These are phyloP conservation scores for Lycia hirtaria DNA, from an alignment of 2,888 invertebrate species.

Conservation along the genomic window DNA sequence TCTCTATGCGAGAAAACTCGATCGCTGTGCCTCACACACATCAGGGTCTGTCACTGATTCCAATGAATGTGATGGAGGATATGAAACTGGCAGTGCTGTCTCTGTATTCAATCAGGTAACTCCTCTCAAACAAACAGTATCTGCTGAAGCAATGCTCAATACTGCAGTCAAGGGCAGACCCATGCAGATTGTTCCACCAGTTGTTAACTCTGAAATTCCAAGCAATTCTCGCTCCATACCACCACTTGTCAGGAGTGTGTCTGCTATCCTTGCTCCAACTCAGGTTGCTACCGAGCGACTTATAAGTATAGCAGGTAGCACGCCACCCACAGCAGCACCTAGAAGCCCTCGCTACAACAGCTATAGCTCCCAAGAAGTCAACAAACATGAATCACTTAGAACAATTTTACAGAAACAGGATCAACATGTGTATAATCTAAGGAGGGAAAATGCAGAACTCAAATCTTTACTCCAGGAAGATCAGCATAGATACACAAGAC, in stretches of 20 bases:
- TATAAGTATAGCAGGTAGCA: slow-evolving; percentile 70
- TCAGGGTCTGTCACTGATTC: slow-evolving; percentile 57
- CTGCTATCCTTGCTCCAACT: slow-evolving; percentile 73
- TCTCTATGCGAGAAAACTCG: slow-evolving; percentile 66
- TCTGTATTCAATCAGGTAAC: slow-evolving; percentile 63
- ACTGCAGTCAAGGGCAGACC: slow-evolving; percentile 68
- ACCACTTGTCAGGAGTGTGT: slow-evolving; percentile 71
- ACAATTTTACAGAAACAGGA: slow-evolving; percentile 74
- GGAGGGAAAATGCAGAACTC: slow-evolving; percentile 73
- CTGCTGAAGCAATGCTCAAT: slow-evolving; percentile 56
- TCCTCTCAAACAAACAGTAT: slow-evolving; percentile 62
- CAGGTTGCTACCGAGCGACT: slow-evolving; percentile 74
- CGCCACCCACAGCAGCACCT: slow-evolving; percentile 72
- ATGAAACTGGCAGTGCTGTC: slow-evolving; percentile 74
- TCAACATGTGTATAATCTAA: slow-evolving; percentile 67
- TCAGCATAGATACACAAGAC: slow-evolving; percentile 62
- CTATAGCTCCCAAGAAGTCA: slow-evolving; percentile 58
- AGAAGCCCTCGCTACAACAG: slow-evolving; percentile 63
- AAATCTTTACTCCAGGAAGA: slow-evolving; percentile 66
- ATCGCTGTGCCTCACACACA: slow-evolving; percentile 48
- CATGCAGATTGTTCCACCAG: slow-evolving; percentile 76
- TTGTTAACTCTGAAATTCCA: slow-evolving; percentile 59
- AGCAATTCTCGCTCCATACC: slow-evolving; percentile 57
- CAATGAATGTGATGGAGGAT: slow-evolving; percentile 70
- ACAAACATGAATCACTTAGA: slow-evolving; percentile 68